Conservation (phyloP, 1,140 invertebrate genomes). For the Eupristina koningsbergeri region DNA sequence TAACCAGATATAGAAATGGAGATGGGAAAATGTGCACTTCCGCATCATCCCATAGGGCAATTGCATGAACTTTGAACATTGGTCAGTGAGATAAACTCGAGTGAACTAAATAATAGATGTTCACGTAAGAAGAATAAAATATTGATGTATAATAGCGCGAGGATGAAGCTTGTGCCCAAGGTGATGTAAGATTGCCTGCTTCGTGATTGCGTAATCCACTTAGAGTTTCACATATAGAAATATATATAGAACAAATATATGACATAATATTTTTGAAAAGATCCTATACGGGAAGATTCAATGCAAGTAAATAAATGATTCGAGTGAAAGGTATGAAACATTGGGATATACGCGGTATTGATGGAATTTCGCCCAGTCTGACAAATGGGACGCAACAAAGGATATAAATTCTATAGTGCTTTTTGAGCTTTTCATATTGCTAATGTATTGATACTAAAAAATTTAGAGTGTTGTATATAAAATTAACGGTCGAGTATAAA, state of each 20-base stretch:
- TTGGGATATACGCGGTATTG: neutral
- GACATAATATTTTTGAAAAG: neutral
- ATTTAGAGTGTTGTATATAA: constrained; percentile 19
- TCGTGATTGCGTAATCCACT: constrained; percentile 9
- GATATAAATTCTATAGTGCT: constrained; percentile 16
- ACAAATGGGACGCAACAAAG: constrained; percentile 26
- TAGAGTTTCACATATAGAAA: constrained; percentile 8
- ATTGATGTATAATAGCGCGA: constrained; percentile 8
- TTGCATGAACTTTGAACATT: constrained; percentile 25
- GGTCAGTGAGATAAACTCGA: neutral
- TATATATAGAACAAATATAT: neutral
- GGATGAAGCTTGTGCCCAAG: neutral
- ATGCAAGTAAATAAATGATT: constrained; percentile 27
- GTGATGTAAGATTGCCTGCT: neutral
- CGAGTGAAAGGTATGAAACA: neutral
- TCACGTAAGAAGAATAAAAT: neutral
- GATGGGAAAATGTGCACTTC: constrained; percentile 26
- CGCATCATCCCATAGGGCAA: constrained; percentile 24
- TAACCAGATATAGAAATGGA: constrained; percentile 11
- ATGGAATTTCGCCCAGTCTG: neutral
- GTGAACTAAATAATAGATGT: constrained; percentile 30
- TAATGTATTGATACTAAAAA: constrained; percentile 31
- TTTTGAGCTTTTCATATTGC: neutral
- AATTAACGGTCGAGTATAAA: neutral
- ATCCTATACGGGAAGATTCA: neutral